Evolutionary conservation across 2,797 vertebrate species (phyloP), one percentile per base, ranked within the genome.

Genomic region (Centroberyx gerrardi): DNA sequence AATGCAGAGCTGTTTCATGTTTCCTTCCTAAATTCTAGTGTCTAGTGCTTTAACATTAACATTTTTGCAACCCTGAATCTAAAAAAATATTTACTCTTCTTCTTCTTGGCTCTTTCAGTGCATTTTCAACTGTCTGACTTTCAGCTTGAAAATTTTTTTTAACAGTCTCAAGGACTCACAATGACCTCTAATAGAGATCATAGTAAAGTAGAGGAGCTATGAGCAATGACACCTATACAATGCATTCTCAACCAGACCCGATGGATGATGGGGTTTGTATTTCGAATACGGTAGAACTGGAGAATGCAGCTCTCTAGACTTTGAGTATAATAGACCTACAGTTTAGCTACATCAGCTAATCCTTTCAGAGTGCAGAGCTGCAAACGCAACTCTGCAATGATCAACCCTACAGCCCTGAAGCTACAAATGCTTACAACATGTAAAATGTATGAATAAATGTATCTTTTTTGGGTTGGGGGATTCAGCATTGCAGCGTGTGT

Each of bases 281-380:
- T 33, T 44, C 46, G 12, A 10, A 14, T 59, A n/a, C 14, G 56
- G 27, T 8, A 15, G 38, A 42, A 42, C n/a, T 13, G 22, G 13
- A 54, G 42, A 68, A 31, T 53, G 38, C 27, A 18, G 59, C 18
- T n/a, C 49, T 29, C 0, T 17, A 40, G 55, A 69, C 28, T 40
- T 6, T 18, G 2, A 10, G 6, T 58, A n/a, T 49, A n/a, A 42
- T 28, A 38, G 5, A 69, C n/a, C 27, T 51, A 28, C 28, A 55
- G 29, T 40, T 18, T 7, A 63, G 52, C 44, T 49, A 18, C 17
- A 56, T 40, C n/a, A 49, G 62, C 22, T 62, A 22, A 63, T 68
- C 27, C 40, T 49, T 8, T 40, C 8, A 42, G 29, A 29, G 5
- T 18, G 52, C 48, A 70, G 29, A 55, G 54, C 44, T 56, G 29